These are phyloP conservation scores for Harpia harpyja DNA, from an alignment of 2,797 vertebrate species.

Conservation along the genomic window DNA sequence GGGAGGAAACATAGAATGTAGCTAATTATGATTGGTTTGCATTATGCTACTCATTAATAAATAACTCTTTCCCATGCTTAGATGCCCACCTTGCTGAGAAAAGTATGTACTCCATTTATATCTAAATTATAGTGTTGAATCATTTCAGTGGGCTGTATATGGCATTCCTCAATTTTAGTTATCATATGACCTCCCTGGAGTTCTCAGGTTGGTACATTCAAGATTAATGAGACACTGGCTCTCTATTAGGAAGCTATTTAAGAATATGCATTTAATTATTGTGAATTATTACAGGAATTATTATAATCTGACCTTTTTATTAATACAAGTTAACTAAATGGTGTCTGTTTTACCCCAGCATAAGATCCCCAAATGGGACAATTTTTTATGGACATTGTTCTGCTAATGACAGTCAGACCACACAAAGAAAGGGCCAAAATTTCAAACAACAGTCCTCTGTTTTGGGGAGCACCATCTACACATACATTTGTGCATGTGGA, in stretches of 20 bases:
- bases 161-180: slow-evolving; percentile 32
- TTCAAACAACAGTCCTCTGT: neutral
- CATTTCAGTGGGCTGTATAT: neutral
- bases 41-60: neutral
- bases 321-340: slow-evolving; percentile 10
- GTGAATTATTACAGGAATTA: slow-evolving; percentile 64
- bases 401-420: slow-evolving; percentile 36
- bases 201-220: slow-evolving; percentile 47
- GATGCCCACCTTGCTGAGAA: neutral
- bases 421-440: neutral
- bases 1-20: neutral
- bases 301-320: slow-evolving; percentile 50
- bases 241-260: slow-evolving; percentile 44
- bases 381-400: slow-evolving; percentile 24
- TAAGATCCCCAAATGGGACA: neutral
- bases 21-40: neutral
- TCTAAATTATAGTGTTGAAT: neutral
- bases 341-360: neutral
- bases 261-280: slow-evolving; percentile 64
- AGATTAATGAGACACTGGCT: slow-evolving; percentile 59
- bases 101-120: neutral
- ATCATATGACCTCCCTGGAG: slow-evolving; percentile 18
- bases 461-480: neutral
- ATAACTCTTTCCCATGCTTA: neutral
- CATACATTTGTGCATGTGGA: neutral